A percentile compares a stretch with the other conserved stretches of the same genome.
Evolutionary conservation across 2,888 invertebrate genomes (phyloP).

Genomic region (Spodoptera exigua): DNA sequence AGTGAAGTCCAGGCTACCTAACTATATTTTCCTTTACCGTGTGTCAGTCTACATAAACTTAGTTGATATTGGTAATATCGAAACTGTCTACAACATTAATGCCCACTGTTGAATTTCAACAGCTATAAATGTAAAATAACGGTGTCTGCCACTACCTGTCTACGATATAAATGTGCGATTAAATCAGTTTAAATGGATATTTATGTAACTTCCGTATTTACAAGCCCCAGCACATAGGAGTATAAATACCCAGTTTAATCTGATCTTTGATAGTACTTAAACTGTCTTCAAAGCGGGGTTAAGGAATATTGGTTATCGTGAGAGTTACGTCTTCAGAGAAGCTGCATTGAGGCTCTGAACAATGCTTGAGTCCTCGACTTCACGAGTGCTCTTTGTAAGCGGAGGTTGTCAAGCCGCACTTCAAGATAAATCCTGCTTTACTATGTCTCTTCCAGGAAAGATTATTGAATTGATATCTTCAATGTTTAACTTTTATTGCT

Average conservation of each 20-base stretch:
- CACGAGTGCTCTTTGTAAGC: constrained; percentile 23
- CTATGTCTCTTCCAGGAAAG: constrained; percentile 19
- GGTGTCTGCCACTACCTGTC: not conserved
- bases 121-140: not conserved
- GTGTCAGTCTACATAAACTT: no score
- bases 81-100: not conserved
- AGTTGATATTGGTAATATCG: no score
- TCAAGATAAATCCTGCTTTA: constrained; percentile 29
- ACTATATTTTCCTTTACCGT: no score
- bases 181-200: not conserved
- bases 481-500: constrained; percentile 10
- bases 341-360: constrained; percentile 27
- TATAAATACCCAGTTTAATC: no score
- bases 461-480: constrained; percentile 19
- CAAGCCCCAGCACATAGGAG: no score
- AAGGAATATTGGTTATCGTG: no score
- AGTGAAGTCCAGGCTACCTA: no score
- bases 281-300: no score
- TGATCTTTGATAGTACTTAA: no score
- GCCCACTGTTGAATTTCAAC: not conserved
- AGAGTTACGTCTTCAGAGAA: constrained; percentile 1
- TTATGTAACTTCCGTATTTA: not conserved
- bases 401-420: constrained; percentile 21
- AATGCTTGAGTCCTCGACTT: constrained; percentile 21
- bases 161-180: not conserved